Conservation (phyloP, 2,888 invertebrate genomes). For the Rhodophaea formosa region DNA sequence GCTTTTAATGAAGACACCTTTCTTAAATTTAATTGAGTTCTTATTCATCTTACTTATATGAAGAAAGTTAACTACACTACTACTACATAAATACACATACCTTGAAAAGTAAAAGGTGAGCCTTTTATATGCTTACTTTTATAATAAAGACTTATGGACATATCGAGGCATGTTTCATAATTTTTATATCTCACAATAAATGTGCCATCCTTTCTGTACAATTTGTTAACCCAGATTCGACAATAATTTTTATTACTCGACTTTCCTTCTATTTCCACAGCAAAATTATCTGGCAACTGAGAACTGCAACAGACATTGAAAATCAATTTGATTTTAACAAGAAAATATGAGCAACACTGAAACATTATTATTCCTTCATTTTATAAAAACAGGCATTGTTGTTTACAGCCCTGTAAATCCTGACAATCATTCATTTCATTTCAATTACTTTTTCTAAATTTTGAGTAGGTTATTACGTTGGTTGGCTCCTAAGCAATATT, state of each 20-base stretch:
- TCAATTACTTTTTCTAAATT: no score
- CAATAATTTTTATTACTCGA: conserved; percentile 80
- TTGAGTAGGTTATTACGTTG: no score
- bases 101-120: conserved; percentile 84
- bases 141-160: conserved; percentile 85
- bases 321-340: neutral
- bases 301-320: neutral
- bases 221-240: conserved; percentile 86
- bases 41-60: no score
- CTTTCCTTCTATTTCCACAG: conserved; percentile 81
- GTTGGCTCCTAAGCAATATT: no score
- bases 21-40: no score
- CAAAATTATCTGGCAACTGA: conserved; percentile 34
- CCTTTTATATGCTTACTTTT: conserved; percentile 82
- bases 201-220: conserved; percentile 91
- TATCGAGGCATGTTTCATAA: conserved; percentile 86
- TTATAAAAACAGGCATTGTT: no score
- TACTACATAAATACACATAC: conserved; percentile 66
- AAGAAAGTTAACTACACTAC: no score
- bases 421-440: no score
- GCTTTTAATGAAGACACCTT: no score
- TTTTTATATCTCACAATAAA: conserved; percentile 91
- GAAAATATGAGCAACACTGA: no score
- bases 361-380: no score
- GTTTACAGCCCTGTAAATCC: no score